A percentile compares a stretch with the other conserved stretches of the same genome.
These are phyloP conservation scores for Horisme vitalbata DNA, from an alignment of 2,888 invertebrate species.

Conservation along the genomic window DNA sequence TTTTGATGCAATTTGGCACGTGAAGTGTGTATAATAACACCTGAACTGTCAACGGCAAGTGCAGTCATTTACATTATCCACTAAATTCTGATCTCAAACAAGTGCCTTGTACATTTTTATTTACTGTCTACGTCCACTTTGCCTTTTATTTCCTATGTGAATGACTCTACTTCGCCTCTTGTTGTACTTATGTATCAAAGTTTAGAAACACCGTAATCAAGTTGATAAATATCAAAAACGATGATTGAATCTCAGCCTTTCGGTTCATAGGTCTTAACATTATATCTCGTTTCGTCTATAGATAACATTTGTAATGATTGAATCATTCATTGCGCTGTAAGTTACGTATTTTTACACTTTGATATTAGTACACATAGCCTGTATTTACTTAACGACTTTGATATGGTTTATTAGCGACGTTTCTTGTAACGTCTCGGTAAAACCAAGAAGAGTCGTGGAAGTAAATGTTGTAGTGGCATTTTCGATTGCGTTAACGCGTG, in stretches of 20 bases:
- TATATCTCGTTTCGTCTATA: background rate
- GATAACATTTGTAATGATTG: too few relatives aligned
- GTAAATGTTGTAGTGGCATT: conserved; percentile 37
- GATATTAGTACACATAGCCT: conserved; percentile 1
- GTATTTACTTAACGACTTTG: background rate
- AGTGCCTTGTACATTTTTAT: conserved; percentile 7
- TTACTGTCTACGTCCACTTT: too few relatives aligned
- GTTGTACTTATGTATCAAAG: conserved; percentile 29
- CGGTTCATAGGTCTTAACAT: background rate
- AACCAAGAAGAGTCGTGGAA: background rate
- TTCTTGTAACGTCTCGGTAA: background rate
- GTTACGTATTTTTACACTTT: conserved; percentile 8
- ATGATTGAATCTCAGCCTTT: too few relatives aligned
- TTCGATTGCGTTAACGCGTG: conserved; percentile 74
- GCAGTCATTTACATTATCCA: conserved; percentile 20
- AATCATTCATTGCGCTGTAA: too few relatives aligned
- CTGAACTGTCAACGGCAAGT: conserved; percentile 21
- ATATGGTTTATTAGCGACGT: conserved; percentile 7
- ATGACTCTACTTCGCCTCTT: conserved; percentile 35
- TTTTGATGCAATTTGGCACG: conserved; percentile 21
- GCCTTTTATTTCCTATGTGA: conserved; percentile 3
- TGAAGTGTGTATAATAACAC: conserved; percentile 24
- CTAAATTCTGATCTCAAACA: conserved; percentile 1
- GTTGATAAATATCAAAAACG: background rate
- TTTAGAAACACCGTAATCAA: conserved; percentile 3